Evolutionary conservation across 2,888 invertebrate species (phyloP), one percentile per base, ranked within the genome.

Genomic region (Diadromus collaris): DNA sequence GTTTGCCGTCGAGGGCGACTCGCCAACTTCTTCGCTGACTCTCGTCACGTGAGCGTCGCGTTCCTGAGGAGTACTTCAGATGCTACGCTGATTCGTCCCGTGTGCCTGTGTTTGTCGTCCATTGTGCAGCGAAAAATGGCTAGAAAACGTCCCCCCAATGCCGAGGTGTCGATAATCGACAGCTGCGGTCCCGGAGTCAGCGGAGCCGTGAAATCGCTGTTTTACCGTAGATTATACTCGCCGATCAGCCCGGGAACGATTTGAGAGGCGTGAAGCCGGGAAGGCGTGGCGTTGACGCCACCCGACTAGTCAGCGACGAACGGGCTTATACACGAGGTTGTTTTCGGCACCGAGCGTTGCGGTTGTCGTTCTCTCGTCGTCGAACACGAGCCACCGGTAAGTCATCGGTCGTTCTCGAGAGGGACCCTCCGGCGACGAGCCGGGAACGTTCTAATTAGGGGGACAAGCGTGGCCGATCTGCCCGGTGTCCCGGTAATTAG

Each of bases 181-280:
- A 85, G 81, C 84, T 69, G 78, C 80, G 76, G 76, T 29, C 27
- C 2, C 56, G 29, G 27, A 78, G 74, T 73, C 84, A 83, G 84
- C 77, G 84, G 83, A 85, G 76, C 88, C 88, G 85, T 88, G 86
- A 89, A 90, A 89, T 90, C 86, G 83, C 85, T 86, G 88, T 89
- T 89, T 88, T 83, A 82, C 84, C 84, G 87, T 84, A 86, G 88
- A 89, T 89, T 88, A 88, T 85, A 81, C 85, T 77, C 81, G 84
- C 84, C 83, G 86, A 88, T 87, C 86, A 83, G 83, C 82, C 80
- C 80, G 58, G 64, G 65, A 78, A 84, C 84, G 83, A 27, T 85
- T 85, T 83, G 84, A 85, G 83, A 85, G 86, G 86, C 88, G 88
- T 86, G 87, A 87, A 88, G 86, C 83, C 83, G 83, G 85, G 85